These are phyloP conservation scores for Synodontis membranacea DNA, from an alignment of 2,113 vertebrate species.

Conservation along the genomic window DNA sequence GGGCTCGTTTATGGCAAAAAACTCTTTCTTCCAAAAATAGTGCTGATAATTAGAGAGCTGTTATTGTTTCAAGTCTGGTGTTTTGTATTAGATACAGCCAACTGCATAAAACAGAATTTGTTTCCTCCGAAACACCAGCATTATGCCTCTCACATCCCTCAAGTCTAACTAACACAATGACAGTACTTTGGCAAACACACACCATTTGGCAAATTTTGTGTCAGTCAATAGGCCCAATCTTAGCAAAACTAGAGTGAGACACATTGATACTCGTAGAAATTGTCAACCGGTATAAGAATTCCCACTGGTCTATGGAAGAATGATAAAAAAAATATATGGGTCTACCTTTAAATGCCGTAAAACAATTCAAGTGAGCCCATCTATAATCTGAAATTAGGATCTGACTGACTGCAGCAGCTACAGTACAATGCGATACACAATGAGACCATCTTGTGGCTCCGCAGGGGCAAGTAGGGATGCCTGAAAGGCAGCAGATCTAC, in stretches of 20 bases:
- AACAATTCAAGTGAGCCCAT: slow-evolving; percentile 33
- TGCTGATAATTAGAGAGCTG: slow-evolving; percentile 35
- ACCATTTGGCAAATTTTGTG: slow-evolving; percentile 21
- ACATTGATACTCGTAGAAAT: not conserved
- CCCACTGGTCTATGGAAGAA: not conserved
- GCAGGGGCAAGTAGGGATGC: slow-evolving; percentile 36
- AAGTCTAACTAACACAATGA: slow-evolving; percentile 60
- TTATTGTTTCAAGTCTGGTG: slow-evolving; percentile 44
- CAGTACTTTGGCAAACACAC: slow-evolving; percentile 21
- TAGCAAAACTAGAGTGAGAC: not conserved
- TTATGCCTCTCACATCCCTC: slow-evolving; percentile 54
- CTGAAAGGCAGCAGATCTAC: slow-evolving; percentile 40
- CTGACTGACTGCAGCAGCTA: slow-evolving; percentile 16
- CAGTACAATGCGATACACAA: slow-evolving; percentile 36
- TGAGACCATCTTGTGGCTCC: slow-evolving; percentile 44
- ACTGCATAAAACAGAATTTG: slow-evolving; percentile 64
- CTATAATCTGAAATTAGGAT: slow-evolving; percentile 40
- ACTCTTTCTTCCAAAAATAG: slow-evolving; percentile 25
- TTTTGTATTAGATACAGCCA: slow-evolving; percentile 58
- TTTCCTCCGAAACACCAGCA: slow-evolving; percentile 60
- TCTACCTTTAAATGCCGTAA: slow-evolving; percentile 25
- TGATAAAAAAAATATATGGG: not conserved
- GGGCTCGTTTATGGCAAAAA: slow-evolving; percentile 11
- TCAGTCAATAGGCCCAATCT: slow-evolving; percentile 29
- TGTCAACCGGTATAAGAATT: not conserved